Evolutionary conservation across 2,888 invertebrate genomes (phyloP), one percentile per base, ranked within the genome.

Genomic region (Cephus pulcher): DNA sequence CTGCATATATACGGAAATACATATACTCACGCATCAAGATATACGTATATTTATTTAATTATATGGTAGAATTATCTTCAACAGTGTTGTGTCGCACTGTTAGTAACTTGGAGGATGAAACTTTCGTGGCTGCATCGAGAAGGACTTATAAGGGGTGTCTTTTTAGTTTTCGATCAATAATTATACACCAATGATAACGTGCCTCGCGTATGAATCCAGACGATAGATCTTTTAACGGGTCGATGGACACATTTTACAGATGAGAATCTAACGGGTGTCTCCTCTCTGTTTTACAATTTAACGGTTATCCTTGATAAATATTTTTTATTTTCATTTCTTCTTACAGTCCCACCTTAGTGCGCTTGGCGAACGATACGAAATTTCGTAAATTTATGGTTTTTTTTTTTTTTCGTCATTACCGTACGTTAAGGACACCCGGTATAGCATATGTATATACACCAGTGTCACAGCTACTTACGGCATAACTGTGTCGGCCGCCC

Each of bases 401-500:
- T 23, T 23, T 23, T 15, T 1, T 23, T 40, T 9, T 1, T 2
- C 6, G 23, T 56, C 56, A 1, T 23, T 23, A 23, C 9, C 56
- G 9, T 56, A 56, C 40, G 15, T 15, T 40, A 23, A 40, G 40
- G 40, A 40, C 56, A 56, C 56, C 56, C 56, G 56, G 56, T 56
- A 56, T 1, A 0, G 56, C 15, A 2, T 40, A 23, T 40, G 15
- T 15, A 40, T 40, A 40, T 56, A 23, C 6, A 56, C 69, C 71
- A 73, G 73, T 76, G 75, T 77, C 79, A 78, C 79, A 80, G 80
- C 82, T 76, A 80, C 80, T 78, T 81, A 81, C 78, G 77, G 79
- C 76, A 78, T 76, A 75, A 79, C 78, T 75, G 80, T 77, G 78
- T 78, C 80, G 82, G 81, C 83, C 86, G 88, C 82, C 87, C 80